Evolutionary conservation across 2,888 invertebrate genomes (phyloP), one percentile per base, ranked within the genome.

Genomic region (Arctia plantaginis): DNA sequence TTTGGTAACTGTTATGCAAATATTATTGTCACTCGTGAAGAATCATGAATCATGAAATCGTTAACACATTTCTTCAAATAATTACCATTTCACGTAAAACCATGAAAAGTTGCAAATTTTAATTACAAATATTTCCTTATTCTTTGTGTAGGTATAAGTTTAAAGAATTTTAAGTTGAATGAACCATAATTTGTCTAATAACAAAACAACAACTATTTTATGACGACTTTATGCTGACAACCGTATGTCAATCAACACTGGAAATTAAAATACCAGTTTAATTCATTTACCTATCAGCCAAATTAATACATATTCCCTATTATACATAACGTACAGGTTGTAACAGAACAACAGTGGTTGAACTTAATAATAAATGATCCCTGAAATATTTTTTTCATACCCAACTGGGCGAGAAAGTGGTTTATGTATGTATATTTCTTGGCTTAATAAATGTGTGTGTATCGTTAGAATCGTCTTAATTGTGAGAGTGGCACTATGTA

Each of bases 161-260:
- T 33, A n/a, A n/a, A 68, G 33, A 39, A 47, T 35, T 71, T 44
- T 30, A 64, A 75, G 72, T 51, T 75, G 39, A 75, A 75, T 55
- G 72, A 75, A 62, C 71, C 33, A n/a, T 59, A 13, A 39, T 59
- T 41, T 20, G n/a, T 33, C 47, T 20, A 27, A n/a, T 39, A 55
- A 67, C 44, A 74, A 71, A 66, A 69, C 64, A 51, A 64, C 47
- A 39, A 65, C 65, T 69, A 69, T 67, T 59, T 59, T 55, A 71
- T 41, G n/a, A 65, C 41, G 39, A 55, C 27, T 55, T 55, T 51
- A 68, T 47, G 39, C 10, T 30, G 15, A 8, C 51, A n/a, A 55
- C 51, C 23, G 51, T 23, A 55, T n/a, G 39, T 35, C 62, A 69
- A 73, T 69, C 69, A 69, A n/a, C n/a, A 39, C 35, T 69, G 23